phyloP scores from a whole-genome alignment of 2,113 vertebrate species.

The Pleuronectes platessa region DNA sequence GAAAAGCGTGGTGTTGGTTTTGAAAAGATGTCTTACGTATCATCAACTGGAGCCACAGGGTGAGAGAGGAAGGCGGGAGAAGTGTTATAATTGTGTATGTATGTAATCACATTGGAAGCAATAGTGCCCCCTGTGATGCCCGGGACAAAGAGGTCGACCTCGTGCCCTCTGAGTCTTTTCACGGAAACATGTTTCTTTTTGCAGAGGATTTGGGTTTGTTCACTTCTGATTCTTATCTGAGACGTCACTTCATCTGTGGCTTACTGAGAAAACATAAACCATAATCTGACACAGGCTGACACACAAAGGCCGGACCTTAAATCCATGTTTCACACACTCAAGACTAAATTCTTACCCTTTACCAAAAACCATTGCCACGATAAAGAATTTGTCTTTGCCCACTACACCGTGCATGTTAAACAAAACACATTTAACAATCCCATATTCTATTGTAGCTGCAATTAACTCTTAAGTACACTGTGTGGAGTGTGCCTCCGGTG shows the following conservation, averaged over 20 bases:
- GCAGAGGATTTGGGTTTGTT: slow-evolving; percentile 21
- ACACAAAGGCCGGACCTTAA: background rate
- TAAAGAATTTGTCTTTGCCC: background rate
- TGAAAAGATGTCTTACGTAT: slow-evolving; percentile 49
- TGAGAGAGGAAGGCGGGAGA: slow-evolving; percentile 12
- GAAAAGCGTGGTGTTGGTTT: slow-evolving; percentile 55
- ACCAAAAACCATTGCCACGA: background rate
- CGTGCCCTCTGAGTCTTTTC: slow-evolving; percentile 15
- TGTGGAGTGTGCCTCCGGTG: slow-evolving; percentile 38
- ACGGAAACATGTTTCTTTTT: slow-evolving; percentile 3
- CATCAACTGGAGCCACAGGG: slow-evolving; percentile 54
- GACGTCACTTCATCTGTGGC: slow-evolving; percentile 9
- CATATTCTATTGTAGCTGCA: slow-evolving; percentile 13
- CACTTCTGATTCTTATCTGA: slow-evolving; percentile 27
- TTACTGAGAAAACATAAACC: slow-evolving; percentile 11
- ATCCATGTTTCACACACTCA: background rate
- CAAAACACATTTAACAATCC: slow-evolving; percentile 13
- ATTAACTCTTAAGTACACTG: slow-evolving; percentile 39
- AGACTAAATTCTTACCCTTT: background rate
- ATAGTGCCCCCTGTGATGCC: slow-evolving; percentile 18
- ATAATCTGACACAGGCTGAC: background rate
- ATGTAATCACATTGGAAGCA: background rate
- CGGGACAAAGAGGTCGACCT: slow-evolving; percentile 6
- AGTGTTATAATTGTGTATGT: slow-evolving; percentile 16
- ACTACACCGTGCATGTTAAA: background rate